These are phyloP conservation scores for Glaucomys volans DNA, from an alignment of 2,113 vertebrate genomes.

Conservation along the genomic window DNA sequence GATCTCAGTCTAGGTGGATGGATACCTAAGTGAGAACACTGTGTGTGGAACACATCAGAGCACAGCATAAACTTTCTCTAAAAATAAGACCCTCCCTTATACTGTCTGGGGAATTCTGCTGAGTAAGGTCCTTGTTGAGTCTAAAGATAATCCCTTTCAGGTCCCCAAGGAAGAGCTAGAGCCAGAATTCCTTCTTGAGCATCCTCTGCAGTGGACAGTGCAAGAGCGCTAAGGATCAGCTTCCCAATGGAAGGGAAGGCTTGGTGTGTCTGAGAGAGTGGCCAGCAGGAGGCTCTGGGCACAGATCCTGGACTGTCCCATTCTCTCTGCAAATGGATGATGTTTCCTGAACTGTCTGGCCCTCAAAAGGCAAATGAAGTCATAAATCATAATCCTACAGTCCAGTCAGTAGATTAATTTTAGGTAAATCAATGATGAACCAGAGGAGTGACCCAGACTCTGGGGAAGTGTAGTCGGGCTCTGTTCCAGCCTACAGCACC, in stretches of 20 bases:
- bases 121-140: neutral
- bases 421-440: neutral
- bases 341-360: neutral
- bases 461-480: neutral
- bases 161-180: neutral
- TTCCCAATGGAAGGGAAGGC: neutral
- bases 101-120: neutral
- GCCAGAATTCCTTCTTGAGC: neutral
- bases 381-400: neutral
- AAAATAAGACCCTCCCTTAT: neutral
- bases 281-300: accelerated
- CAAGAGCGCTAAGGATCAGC: neutral
- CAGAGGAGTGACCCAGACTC: neutral
- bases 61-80: neutral
- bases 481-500: neutral
- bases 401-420: neutral
- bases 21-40: neutral
- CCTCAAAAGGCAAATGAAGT: neutral
- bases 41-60: neutral
- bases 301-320: neutral
- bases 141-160: neutral
- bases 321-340: neutral
- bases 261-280: neutral
- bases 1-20: neutral
- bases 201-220: neutral